Evolutionary conservation across 2,797 vertebrate genomes (phyloP), one percentile per base, ranked within the genome.

Genomic region (Smutsia temminckii): DNA sequence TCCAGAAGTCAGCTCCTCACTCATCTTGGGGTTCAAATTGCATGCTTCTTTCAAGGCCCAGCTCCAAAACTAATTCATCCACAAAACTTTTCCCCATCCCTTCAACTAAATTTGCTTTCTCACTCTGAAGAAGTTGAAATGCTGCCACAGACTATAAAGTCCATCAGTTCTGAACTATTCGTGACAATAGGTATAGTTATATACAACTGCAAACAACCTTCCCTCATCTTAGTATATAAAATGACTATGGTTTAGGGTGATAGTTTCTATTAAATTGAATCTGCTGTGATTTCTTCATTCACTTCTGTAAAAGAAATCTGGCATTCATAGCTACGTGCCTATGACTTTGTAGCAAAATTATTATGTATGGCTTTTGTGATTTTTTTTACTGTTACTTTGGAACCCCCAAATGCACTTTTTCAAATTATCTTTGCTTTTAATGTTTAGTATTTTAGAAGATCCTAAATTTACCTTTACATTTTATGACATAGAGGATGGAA

Each of bases 171-270:
- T 88, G 80, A 97, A 87, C 57, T 72, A 66, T 95, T 92, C 85
- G 42, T 94, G 63, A 96, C 51, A 61, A 81, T 16, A 89, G 10
- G 40, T 91, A 88, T 42, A 95, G 95, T 94, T 95, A 69, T 4
- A 90, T 23, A 78, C 77, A 95, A 93, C 92, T 93, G 92, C 93
- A 96, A 96, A 78, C 34, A 81, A 93, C 91, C 40, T 37, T 86
- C 89, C 96, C 87, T 74, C 40, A 94, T 94, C 68, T 94, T 96
- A 49, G 93, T 83, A 66, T 87, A 90, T 79, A 69, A 95, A 97
- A 96, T 96, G 55, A 94, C 87, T 92, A 69, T 91, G 68, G 94
- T 97, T 94, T 90, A 87, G 37, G 49, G 92, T 93, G 85, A 94
- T 83, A 29, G 20, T 64, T 79, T 95, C 93, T 94, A 94, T 96